Percentiles rank a stretch among this genome's conserved stretches.
These are phyloP conservation scores for Lasiurus borealis DNA, from an alignment of 2,113 vertebrate genomes.

Conservation along the genomic window DNA sequence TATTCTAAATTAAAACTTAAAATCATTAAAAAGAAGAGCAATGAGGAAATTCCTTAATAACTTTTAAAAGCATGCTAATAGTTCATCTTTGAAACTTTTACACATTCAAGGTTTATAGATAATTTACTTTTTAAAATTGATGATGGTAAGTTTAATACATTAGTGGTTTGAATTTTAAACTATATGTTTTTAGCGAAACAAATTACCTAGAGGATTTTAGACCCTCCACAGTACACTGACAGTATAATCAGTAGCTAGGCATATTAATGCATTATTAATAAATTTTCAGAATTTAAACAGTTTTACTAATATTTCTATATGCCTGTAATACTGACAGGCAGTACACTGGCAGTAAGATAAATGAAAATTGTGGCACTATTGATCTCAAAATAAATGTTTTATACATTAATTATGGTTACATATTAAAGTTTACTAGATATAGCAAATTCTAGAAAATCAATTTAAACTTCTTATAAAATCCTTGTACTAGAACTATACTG, in stretches of 20 bases:
- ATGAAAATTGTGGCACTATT: conserved; percentile 39
- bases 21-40: background rate
- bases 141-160: conserved; percentile 47
- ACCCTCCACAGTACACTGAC: conserved; percentile 22
- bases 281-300: conserved; percentile 34
- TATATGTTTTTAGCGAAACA: conserved; percentile 63
- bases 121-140: conserved; percentile 39
- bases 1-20: conserved; percentile 50
- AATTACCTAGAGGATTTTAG: conserved; percentile 71
- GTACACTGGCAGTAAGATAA: background rate
- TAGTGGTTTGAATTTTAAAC: conserved; percentile 31
- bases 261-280: conserved; percentile 73
- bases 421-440: background rate
- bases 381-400: conserved; percentile 41
- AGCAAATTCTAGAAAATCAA: conserved; percentile 1
- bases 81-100: conserved; percentile 6
- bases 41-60: background rate
- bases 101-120: background rate
- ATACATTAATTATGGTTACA: background rate
- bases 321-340: conserved; percentile 23
- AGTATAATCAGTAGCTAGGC: background rate
- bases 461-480: background rate
- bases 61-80: conserved; percentile 28
- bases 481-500: background rate
- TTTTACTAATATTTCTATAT: conserved; percentile 61